Evolutionary conservation across 2,113 vertebrate species (phyloP).

Genomic region (Perca schrenkii): DNA sequence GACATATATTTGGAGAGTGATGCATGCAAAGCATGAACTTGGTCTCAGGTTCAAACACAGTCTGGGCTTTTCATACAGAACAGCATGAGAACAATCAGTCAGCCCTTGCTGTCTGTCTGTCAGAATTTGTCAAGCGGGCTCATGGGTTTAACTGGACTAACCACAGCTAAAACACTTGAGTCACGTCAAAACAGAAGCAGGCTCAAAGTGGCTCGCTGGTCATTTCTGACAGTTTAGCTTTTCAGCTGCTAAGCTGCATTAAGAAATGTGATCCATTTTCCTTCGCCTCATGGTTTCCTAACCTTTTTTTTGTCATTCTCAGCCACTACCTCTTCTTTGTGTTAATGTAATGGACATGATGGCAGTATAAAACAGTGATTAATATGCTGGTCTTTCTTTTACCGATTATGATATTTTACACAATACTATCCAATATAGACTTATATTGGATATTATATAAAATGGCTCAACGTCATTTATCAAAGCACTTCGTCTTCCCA

Average conservation of each 20-base stretch:
- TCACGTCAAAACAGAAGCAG: constrained; percentile 18
- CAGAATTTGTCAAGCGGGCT: too few species aligned
- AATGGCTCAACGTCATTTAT: too few species aligned
- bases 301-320: neutral
- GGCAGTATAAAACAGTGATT: too few species aligned
- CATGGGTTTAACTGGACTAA: neutral
- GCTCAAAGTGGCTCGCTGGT: neutral
- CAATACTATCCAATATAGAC: too few species aligned
- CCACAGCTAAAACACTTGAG: neutral
- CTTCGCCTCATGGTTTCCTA: too few species aligned
- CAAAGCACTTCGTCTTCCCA: too few species aligned
- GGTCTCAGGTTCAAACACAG: neutral
- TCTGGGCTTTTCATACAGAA: neutral
- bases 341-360: too few species aligned
- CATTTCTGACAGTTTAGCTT: neutral
- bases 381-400: neutral
- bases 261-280: neutral
- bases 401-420: neutral
- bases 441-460: too few species aligned
- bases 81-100: neutral
- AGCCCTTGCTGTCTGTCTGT: neutral
- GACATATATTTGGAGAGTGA: neutral
- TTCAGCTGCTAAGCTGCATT: neutral
- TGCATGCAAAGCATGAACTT: neutral
- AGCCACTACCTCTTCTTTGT: neutral